A percentile compares a stretch with the other conserved stretches of the same genome.
Conservation (phyloP, 2,888 invertebrate species). For the Cantharis rustica region DNA sequence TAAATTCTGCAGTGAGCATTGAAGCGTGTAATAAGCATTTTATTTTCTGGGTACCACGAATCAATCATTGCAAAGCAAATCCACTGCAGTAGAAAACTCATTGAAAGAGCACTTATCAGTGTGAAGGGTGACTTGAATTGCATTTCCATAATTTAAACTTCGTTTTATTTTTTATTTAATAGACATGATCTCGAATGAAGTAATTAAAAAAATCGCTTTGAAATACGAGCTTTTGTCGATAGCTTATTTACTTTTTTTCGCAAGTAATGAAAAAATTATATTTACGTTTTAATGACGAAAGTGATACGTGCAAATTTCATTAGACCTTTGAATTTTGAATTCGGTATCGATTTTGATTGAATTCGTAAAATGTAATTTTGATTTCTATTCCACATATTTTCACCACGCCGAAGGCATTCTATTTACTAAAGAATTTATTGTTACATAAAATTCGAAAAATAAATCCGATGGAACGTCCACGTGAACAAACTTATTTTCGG, state of each 20-base stretch:
- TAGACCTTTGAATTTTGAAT: background rate
- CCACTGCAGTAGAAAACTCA: constrained; percentile 11
- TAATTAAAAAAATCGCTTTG: background rate
- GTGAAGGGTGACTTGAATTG: constrained; percentile 5
- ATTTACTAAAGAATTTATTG: background rate
- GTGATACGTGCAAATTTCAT: background rate
- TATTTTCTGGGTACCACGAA: constrained; percentile 8
- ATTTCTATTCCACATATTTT: background rate
- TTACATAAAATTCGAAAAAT: background rate
- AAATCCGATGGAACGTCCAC: background rate
- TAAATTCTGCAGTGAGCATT: constrained; percentile 3
- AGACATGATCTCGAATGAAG: background rate
- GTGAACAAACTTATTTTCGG: background rate
- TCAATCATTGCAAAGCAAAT: constrained; percentile 8
- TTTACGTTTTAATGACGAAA: background rate
- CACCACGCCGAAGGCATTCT: background rate
- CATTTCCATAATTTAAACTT: background rate
- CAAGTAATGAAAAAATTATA: background rate
- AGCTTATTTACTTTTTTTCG: background rate
- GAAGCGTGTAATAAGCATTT: constrained; percentile 14
- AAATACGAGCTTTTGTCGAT: background rate
- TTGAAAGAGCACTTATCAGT: constrained; percentile 7
- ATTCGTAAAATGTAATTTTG: background rate
- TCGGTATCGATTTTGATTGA: background rate
- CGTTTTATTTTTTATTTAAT: background rate